Conservation (phyloP, 2,113 vertebrate genomes). For the Nycticebus coucang region DNA sequence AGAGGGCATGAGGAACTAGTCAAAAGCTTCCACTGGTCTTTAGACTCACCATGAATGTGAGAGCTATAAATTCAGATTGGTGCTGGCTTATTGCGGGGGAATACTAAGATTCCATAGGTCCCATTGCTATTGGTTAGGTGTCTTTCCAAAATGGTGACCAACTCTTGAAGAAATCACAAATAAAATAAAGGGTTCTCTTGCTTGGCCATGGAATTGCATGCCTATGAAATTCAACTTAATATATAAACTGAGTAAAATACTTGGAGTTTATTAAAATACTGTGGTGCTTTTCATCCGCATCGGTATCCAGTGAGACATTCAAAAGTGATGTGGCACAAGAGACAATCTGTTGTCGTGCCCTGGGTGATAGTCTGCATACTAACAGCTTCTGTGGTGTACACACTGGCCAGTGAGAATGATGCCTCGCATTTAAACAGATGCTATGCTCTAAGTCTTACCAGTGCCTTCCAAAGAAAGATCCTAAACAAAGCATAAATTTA, state of each 20-base stretch:
- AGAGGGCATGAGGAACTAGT: not conserved
- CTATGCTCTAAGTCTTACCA: not conserved
- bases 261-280: not conserved
- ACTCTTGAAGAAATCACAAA: not conserved
- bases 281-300: not conserved
- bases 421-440: not conserved
- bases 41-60: not conserved
- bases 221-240: not conserved
- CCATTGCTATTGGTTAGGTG: not conserved
- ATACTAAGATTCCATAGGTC: not conserved
- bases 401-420: not conserved
- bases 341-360: not conserved
- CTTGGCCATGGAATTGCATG: not conserved
- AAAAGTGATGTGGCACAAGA: not conserved
- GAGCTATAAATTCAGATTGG: not conserved
- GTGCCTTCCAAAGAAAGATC: slow-evolving; percentile 5
- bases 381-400: not conserved
- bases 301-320: not conserved
- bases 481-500: not conserved
- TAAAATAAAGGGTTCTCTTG: not conserved
- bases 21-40: not conserved
- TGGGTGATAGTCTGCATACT: not conserved
- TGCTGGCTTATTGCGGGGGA: not conserved
- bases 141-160: not conserved
- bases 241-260: not conserved